phyloP scores from a whole-genome alignment of 1,140 invertebrate species.

The Kradibia gibbosae region DNA sequence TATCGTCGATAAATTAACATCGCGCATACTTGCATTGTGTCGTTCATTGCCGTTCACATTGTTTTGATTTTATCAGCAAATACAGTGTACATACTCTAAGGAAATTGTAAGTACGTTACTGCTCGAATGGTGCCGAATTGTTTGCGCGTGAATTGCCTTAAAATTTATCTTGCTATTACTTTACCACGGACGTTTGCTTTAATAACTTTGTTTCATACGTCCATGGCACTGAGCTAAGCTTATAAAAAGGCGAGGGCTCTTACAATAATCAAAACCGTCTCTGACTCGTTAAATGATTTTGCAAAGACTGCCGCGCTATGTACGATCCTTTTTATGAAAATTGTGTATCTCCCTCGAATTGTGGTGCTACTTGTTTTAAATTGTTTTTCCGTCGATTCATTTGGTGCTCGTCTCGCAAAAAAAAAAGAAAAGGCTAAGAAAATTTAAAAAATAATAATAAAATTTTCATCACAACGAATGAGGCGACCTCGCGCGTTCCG shows the following conservation, averaged over 20 bases:
- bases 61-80: background rate
- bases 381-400: background rate
- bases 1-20: background rate
- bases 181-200: background rate
- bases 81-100: background rate
- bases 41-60: background rate
- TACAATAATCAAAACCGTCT: background rate
- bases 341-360: background rate
- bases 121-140: background rate
- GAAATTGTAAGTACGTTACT: background rate
- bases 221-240: too few relatives aligned
- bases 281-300: background rate
- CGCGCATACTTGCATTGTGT: background rate
- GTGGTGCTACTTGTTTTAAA: slow-evolving; percentile 13
- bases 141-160: background rate
- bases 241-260: background rate
- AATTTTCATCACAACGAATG: background rate
- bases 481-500: background rate
- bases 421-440: background rate
- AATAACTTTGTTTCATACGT: background rate
- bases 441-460: slow-evolving; percentile 2
- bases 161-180: background rate
- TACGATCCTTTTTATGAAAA: background rate
- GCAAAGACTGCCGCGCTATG: background rate
- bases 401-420: background rate